phyloP scores from a whole-genome alignment of 2,888 invertebrate species.

The Lasioglossum calceatum region DNA sequence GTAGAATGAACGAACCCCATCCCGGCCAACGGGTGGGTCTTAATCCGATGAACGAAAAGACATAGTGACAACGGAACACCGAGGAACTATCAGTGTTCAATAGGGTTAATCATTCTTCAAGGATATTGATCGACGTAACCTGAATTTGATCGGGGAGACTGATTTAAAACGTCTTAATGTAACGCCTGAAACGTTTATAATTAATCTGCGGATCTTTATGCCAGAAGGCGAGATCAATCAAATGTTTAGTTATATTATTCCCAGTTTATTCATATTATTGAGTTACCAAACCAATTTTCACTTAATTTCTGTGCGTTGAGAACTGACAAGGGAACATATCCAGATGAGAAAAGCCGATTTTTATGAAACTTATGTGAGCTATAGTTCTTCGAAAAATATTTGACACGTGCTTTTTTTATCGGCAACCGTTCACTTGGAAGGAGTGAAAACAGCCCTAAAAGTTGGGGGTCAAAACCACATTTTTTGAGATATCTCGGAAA shows the following conservation, averaged over 20 bases:
- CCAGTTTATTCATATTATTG: background rate
- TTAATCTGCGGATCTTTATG: background rate
- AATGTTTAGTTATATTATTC: background rate
- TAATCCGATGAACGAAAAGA: constrained; percentile 8
- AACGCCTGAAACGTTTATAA: background rate
- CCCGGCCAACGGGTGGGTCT: background rate
- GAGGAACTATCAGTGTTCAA: constrained; percentile 40
- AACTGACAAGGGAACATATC: too few relatives aligned
- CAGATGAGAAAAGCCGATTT: too few relatives aligned
- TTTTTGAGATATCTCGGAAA: too few relatives aligned
- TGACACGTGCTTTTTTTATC: too few relatives aligned
- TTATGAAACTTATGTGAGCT: too few relatives aligned
- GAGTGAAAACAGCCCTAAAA: too few relatives aligned
- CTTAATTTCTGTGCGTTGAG: background rate
- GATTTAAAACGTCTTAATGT: constrained; percentile 34
- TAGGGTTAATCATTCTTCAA: constrained; percentile 40
- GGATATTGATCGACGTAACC: constrained; percentile 33
- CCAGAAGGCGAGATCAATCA: background rate
- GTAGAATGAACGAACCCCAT: constrained; percentile 4
- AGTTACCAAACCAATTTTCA: background rate
- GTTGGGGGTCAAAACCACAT: too few relatives aligned
- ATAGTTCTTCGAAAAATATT: too few relatives aligned
- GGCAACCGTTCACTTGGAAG: too few relatives aligned
- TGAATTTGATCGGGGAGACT: constrained; percentile 50
- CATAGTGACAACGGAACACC: constrained; percentile 21